Percentiles rank a stretch among this genome's conserved stretches.
Conservation (phyloP, 1,140 invertebrate species). For the Arion vulgaris region DNA sequence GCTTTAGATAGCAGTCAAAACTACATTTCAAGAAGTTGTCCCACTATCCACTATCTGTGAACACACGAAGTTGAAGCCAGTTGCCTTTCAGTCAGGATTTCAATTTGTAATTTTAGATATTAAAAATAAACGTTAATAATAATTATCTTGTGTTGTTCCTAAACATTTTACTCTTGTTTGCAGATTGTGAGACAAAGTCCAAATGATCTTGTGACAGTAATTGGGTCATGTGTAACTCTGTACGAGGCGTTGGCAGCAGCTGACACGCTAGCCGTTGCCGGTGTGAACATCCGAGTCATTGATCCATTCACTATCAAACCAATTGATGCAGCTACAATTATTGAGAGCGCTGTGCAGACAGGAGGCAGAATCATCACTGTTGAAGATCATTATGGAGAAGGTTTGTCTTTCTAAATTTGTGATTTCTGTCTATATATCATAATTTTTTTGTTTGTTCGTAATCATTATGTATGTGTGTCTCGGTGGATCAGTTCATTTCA, state of each 20-base stretch:
- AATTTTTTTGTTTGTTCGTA: no score
- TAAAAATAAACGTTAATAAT: no score
- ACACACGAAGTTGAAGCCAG: no score
- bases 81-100: no score
- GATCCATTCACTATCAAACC: constrained; percentile 98
- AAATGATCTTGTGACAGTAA: constrained; percentile 86
- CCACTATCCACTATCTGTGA: no score
- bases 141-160: no score
- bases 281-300: constrained; percentile 84
- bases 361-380: constrained; percentile 91
- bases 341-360: constrained; percentile 84
- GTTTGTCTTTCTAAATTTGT: constrained; percentile 70
- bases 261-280: constrained; percentile 79
- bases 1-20: no score
- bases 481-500: no score
- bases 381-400: constrained; percentile 97
- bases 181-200: constrained; percentile 81
- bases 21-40: no score
- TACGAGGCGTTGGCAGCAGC: constrained; percentile 92
- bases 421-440: no score
- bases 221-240: constrained; percentile 94
- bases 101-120: no score
- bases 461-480: no score
- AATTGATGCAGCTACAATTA: constrained; percentile 85
- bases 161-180: not conserved